Conservation (phyloP, 2,113 vertebrate species). For the Amphiprion ocellaris region DNA sequence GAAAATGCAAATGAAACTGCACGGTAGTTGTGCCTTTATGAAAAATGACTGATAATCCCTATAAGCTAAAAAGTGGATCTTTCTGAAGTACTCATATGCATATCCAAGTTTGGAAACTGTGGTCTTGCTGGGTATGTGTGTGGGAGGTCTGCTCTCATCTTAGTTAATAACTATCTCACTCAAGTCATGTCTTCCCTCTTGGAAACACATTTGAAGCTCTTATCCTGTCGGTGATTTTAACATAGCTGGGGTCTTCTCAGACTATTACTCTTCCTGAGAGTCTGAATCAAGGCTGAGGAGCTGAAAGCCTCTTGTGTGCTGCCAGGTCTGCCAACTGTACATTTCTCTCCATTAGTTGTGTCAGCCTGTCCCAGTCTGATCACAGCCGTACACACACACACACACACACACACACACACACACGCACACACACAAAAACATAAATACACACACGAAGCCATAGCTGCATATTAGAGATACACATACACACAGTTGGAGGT, state of each 20-base stretch:
- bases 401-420: neutral
- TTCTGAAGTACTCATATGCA: slow-evolving; percentile 18
- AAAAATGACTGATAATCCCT: slow-evolving; percentile 1
- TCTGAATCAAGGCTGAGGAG: slow-evolving; percentile 67
- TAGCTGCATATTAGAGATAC: slow-evolving; percentile 24
- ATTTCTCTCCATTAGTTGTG: slow-evolving; percentile 78
- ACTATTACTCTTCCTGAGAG: slow-evolving; percentile 63
- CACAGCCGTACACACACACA: slow-evolving; percentile 40
- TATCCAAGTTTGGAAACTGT: slow-evolving; percentile 9
- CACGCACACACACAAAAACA: slow-evolving; percentile 13
- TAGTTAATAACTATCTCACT: slow-evolving; percentile 57
- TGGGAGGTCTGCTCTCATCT: slow-evolving; percentile 59
- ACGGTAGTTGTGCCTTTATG: slow-evolving; percentile 2
- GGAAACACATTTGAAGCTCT: slow-evolving; percentile 67
- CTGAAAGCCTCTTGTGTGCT: slow-evolving; percentile 70
- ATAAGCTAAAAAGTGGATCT: slow-evolving; percentile 16
- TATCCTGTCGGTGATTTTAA: slow-evolving; percentile 55
- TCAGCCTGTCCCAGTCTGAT: slow-evolving; percentile 66
- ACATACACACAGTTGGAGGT: slow-evolving; percentile 44
- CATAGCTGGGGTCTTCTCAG: slow-evolving; percentile 53
- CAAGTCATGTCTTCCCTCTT: slow-evolving; percentile 52
- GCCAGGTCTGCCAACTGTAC: slow-evolving; percentile 61
- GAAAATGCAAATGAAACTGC: slow-evolving; percentile 12
- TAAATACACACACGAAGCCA: slow-evolving; percentile 9
- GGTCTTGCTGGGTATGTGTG: slow-evolving; percentile 16